These are phyloP conservation scores for Melangyna quadrimaculata DNA, from an alignment of 2,888 invertebrate genomes.

Conservation along the genomic window DNA sequence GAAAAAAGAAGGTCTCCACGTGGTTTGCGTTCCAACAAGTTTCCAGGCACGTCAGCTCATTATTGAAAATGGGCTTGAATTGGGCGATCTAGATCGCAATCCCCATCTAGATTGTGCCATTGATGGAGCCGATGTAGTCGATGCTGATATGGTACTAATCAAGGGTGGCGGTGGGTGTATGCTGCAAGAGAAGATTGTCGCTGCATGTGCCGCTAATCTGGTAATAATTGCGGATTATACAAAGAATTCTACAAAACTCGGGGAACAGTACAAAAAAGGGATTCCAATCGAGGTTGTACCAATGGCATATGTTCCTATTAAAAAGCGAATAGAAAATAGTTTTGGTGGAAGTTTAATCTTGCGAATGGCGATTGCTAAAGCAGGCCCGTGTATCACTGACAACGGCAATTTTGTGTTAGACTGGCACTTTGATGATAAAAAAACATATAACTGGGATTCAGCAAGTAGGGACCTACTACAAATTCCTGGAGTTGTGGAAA, in stretches of 20 bases:
- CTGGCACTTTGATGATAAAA: constrained; percentile 89
- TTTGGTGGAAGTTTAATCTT: constrained; percentile 90
- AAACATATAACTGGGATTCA: constrained; percentile 85
- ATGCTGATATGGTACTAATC: constrained; percentile 91
- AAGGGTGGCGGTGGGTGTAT: constrained; percentile 99
- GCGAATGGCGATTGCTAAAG: constrained; percentile 93
- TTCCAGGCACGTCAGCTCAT: constrained; percentile 97
- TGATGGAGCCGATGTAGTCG: constrained; percentile 99
- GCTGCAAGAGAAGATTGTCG: constrained; percentile 98
- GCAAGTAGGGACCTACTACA: constrained; percentile 86
- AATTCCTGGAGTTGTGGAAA: constrained; percentile 97
- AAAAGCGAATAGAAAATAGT: constrained; percentile 85
- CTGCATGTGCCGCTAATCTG: constrained; percentile 92
- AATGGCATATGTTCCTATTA: constrained; percentile 93
- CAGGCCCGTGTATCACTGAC: constrained; percentile 98
- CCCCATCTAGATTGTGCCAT: constrained; percentile 94
- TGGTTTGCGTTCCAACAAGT: constrained; percentile 95
- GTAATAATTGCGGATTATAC: constrained; percentile 96
- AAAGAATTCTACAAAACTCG: constrained; percentile 91
- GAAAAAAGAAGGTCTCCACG: constrained; percentile 87
- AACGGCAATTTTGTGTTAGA: constrained; percentile 99
- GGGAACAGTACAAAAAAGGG: constrained; percentile 95
- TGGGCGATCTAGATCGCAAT: constrained; percentile 92
- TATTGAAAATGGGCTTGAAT: constrained; percentile 87
- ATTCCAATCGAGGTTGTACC: constrained; percentile 98